Conservation (phyloP, 2,797 vertebrate species). For the Cirrhinus mrigala region DNA sequence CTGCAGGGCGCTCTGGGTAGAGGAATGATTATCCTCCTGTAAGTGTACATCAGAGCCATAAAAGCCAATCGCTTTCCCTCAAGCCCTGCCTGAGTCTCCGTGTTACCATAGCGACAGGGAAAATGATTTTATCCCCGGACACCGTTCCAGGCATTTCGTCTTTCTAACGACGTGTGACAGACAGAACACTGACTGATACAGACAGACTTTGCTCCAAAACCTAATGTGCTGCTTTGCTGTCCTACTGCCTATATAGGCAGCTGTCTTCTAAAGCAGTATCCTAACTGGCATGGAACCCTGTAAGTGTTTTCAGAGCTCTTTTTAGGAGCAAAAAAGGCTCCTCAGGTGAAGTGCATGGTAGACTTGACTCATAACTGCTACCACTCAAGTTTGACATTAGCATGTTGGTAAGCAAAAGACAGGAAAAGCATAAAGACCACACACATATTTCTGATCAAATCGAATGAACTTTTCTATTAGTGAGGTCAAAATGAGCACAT, state of each 20-base stretch:
- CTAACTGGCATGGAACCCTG: neutral
- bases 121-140: conserved; percentile 11
- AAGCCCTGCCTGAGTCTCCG: conserved; percentile 16
- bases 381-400: neutral
- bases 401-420: neutral
- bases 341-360: neutral
- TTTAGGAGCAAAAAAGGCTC: neutral
- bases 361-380: neutral
- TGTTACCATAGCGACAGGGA: conserved; percentile 41
- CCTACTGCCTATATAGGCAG: neutral
- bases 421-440: neutral
- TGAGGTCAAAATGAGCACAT: too few species aligned
- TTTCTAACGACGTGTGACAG: conserved; percentile 18
- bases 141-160: conserved; percentile 12
- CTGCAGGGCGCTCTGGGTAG: neutral
- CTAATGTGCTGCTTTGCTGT: neutral
- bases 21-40: conserved; percentile 18
- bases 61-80: conserved; percentile 19
- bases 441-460: neutral
- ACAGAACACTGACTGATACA: conserved; percentile 5
- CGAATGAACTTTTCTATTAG: neutral
- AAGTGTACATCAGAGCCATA: conserved; percentile 24
- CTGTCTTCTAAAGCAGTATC: neutral
- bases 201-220: neutral
- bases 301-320: neutral